Evolutionary conservation across 2,113 vertebrate species (phyloP).

Genomic region (Nesogale talazaci): DNA sequence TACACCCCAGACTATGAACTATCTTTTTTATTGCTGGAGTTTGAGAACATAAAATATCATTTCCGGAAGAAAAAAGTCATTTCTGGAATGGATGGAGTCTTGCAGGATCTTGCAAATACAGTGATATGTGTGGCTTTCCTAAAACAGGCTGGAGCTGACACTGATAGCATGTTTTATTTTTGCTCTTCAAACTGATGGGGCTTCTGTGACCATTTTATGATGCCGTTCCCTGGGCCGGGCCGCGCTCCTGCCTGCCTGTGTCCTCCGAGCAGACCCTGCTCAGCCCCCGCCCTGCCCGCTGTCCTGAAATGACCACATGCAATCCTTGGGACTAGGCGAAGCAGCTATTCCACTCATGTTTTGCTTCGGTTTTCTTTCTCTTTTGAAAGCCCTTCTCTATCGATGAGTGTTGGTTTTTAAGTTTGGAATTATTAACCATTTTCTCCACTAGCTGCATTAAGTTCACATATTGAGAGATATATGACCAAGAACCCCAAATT

Average conservation of each 20-base stretch:
- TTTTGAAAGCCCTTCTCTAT: slow-evolving; percentile 72
- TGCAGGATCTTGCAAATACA: background rate
- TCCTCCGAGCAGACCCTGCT: background rate
- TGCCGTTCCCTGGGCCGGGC: slow-evolving; percentile 4
- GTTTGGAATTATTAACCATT: slow-evolving; percentile 67
- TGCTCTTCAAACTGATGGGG: slow-evolving; percentile 70
- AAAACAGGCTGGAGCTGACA: slow-evolving; percentile 61
- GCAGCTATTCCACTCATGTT: slow-evolving; percentile 68
- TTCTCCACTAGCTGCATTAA: slow-evolving; percentile 26
- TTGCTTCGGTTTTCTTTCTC: slow-evolving; percentile 68
- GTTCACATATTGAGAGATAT: slow-evolving; percentile 69
- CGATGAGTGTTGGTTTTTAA: slow-evolving; percentile 69
- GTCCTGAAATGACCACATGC: slow-evolving; percentile 30
- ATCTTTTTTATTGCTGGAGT: slow-evolving; percentile 56
- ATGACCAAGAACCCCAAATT: background rate
- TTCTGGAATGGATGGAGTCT: background rate
- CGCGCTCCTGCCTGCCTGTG: background rate
- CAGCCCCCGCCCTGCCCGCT: background rate
- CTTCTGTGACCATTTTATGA: slow-evolving; percentile 68
- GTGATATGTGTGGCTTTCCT: slow-evolving; percentile 58
- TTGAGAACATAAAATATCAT: slow-evolving; percentile 56
- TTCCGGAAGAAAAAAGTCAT: slow-evolving; percentile 18
- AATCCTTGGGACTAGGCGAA: slow-evolving; percentile 49
- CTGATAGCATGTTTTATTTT: slow-evolving; percentile 72
- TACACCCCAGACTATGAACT: slow-evolving; percentile 56